Conservation (phyloP, 1,140 invertebrate genomes). For the Zophobas atratus region DNA sequence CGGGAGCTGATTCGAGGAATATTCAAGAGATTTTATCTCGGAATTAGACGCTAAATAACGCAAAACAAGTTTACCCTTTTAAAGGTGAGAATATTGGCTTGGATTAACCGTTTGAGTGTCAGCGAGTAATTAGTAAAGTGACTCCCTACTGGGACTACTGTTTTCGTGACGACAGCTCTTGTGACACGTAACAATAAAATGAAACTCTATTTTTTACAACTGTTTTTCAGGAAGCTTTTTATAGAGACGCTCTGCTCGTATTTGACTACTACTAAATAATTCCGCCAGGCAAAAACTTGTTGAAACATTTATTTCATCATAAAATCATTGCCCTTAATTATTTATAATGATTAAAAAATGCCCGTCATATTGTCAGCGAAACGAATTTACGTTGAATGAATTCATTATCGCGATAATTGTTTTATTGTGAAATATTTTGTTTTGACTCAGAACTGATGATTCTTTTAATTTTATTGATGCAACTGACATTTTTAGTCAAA, state of each 20-base stretch:
- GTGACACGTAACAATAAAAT: background rate
- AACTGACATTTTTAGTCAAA: too few relatives aligned
- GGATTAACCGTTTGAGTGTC: slow-evolving; percentile 7
- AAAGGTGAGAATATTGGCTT: slow-evolving; percentile 4
- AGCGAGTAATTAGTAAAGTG: slow-evolving; percentile 4
- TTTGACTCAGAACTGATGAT: too few relatives aligned
- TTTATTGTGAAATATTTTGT: too few relatives aligned
- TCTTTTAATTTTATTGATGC: too few relatives aligned
- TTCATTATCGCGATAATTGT: too few relatives aligned
- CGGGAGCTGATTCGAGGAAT: background rate
- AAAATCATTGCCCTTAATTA: too few relatives aligned
- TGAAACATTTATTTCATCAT: too few relatives aligned
- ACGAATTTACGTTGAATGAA: too few relatives aligned
- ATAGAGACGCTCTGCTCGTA: too few relatives aligned
- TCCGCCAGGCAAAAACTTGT: background rate
- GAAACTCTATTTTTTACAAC: slow-evolving; percentile 2
- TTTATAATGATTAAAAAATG: too few relatives aligned
- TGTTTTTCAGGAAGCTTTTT: too few relatives aligned
- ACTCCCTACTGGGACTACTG: background rate
- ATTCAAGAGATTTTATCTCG: background rate
- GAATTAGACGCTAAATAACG: background rate
- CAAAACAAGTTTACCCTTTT: background rate
- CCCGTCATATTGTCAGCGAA: too few relatives aligned
- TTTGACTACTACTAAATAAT: background rate
- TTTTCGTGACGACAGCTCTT: background rate